Evolutionary conservation across 2,113 vertebrate species (phyloP), one percentile per base, ranked within the genome.

Genomic region (Nibea coibor): DNA sequence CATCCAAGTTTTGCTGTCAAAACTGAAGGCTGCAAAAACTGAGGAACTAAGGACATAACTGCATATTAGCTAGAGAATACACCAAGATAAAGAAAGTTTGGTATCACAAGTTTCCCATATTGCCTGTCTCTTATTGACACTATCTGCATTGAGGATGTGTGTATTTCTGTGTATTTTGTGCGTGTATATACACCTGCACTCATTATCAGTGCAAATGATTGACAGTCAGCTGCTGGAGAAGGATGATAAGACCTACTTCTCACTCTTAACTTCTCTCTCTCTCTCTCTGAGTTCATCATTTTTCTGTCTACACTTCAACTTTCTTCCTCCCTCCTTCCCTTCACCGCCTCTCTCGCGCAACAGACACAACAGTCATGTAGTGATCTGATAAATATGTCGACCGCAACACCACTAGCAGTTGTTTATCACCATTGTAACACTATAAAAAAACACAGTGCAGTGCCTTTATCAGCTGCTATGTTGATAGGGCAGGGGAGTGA

Each of bases 201-300:
- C 22, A 61, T 28, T 83, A 77, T 81, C 74, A 64, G 74, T 26
- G 19, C 47, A 78, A 70, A 84, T 82, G 82, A 84, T 73, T 82
- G 84, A 82, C 74, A 86, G 81, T 61, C 56, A 81, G 78, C 56
- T 86, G 78, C 74, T 72, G 65, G 66, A 42, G 43, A 63, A 71
- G 35, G 58, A 68, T 57, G 82, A 84, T 87, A 85, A 89, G 59
- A 28, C 42, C 51, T 22, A 10, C 31, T 62, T 69, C 50, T 39
- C 31, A 17, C 72, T 67, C 69, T 19, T 26, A 26, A 68, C 43
- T 39, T 47, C 26, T 73, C 62, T 48, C 28, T 39, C 14, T 12
- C 26, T 42, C 22, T 26, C 7, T 73, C 45, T 50, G 35, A 39
- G 35, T 39, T 43, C 31, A 58, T 48, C 5, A 48, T 39, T 47